Evolutionary conservation across 2,113 vertebrate species (phyloP).

Genomic region (Catharus bicknelli): DNA sequence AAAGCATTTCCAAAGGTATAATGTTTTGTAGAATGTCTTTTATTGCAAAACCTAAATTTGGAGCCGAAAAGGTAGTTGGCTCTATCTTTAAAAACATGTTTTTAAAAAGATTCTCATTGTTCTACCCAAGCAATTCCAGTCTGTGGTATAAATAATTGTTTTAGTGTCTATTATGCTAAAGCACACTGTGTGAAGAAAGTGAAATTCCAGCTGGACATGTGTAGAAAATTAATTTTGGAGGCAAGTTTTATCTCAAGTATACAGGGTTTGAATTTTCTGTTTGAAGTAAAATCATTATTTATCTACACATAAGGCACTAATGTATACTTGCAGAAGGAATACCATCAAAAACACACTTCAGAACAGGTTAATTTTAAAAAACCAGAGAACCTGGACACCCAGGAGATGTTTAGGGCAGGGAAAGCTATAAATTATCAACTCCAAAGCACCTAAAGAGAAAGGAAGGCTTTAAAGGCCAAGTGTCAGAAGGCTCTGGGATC

Average conservation of each 20-base stretch:
- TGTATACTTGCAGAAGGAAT: background rate
- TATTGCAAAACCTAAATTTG: constrained; percentile 64
- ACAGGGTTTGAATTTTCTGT: constrained; percentile 1
- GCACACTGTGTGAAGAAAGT: background rate
- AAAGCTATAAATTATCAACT: background rate
- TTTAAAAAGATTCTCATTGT: constrained; percentile 35
- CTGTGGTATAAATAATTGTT: constrained; percentile 42
- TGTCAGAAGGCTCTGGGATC: background rate
- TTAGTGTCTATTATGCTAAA: background rate
- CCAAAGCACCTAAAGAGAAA: background rate
- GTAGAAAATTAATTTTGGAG: constrained; percentile 17
- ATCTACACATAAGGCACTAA: background rate
- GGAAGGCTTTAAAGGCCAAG: background rate
- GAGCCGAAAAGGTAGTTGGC: constrained; percentile 29
- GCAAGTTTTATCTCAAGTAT: background rate
- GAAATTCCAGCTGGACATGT: constrained; percentile 19
- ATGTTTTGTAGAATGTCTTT: constrained; percentile 59
- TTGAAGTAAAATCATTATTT: background rate
- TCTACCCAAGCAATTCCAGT: constrained; percentile 17
- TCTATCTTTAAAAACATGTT: constrained; percentile 56
- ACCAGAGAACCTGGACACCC: background rate
- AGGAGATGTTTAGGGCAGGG: background rate
- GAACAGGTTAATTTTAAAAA: background rate
- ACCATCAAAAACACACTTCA: background rate
- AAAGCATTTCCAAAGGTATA: constrained; percentile 59